Evolutionary conservation across 2,888 invertebrate species (phyloP), one percentile per base, ranked within the genome.

Genomic region (Eupithecia inturbata): DNA sequence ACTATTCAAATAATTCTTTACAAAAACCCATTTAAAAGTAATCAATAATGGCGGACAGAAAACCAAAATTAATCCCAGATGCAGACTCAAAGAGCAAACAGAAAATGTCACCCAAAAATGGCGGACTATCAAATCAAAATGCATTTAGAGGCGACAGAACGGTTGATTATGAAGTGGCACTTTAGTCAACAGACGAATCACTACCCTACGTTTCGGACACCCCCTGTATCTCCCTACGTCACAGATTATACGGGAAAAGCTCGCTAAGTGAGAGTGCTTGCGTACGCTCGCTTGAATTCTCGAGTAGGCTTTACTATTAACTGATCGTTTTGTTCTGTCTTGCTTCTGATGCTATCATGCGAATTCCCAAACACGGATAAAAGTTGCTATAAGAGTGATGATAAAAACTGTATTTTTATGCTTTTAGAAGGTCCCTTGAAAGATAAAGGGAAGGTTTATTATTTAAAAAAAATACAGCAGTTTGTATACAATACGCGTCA

Each of bases 111-210:
- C 26, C 9, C 12, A 73, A 78, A 79, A 77, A 77, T 77, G 72
- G 73, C 78, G 78, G 71, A 77, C 78, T 70, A 80, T 78, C 77
- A 78, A 79, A 80, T 80, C 78, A 79, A 74, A 71, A 71, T 78
- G 78, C 77, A 80, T 79, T 79, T 78, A 79, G 72, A 76, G 72
- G 76, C 77, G 77, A 67, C 73, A 73, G 78, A 73, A 69, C 77
- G 77, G 73, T 75, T 80, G 77, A 79, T 78, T 81, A 79, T 78
- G 79, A 81, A 82, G 81, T 80, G 78, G 70, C 82, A 82, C 82
- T 83, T 80, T 76, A 76, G 78, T 74, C 80, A 81, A 82, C 80
- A 78, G 78, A 79, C 80, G 80, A 81, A 81, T 81, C 77, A 78
- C 75, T 77, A 73, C 80, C 79, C 77, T 60, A 45, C 69, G 67